A percentile compares a stretch with the other conserved stretches of the same genome.
Evolutionary conservation across 1,140 invertebrate genomes (phyloP).

Genomic region (Drosophila leontia): DNA sequence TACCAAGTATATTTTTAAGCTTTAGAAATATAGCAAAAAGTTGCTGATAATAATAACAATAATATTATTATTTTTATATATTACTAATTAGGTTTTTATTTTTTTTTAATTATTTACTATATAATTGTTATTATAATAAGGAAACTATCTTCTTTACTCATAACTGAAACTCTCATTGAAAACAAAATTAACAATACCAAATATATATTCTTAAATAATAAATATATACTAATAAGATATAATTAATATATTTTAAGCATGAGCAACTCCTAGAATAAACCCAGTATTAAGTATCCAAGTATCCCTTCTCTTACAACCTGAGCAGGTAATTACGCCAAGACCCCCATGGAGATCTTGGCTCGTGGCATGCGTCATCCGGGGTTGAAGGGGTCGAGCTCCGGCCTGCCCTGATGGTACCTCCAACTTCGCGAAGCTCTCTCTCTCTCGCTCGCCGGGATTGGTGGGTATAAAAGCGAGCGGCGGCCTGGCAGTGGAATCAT

Average conservation of each 20-base stretch:
- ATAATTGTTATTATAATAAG: too few species aligned
- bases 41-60: too few species aligned
- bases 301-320: background rate
- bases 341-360: conserved; percentile 35
- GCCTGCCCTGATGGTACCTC: conserved; percentile 11
- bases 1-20: too few species aligned
- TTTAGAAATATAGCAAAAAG: too few species aligned
- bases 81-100: too few species aligned
- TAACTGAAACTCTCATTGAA: background rate
- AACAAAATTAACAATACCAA: background rate
- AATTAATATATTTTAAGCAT: background rate
- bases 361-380: conserved; percentile 61
- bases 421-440: conserved; percentile 11
- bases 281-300: too few species aligned
- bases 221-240: background rate
- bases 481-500: conserved; percentile 45
- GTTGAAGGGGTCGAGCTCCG: background rate
- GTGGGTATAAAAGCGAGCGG: conserved; percentile 61
- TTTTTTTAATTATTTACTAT: too few species aligned
- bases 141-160: too few species aligned
- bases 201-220: background rate
- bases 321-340: background rate
- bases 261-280: too few species aligned
- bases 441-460: background rate
- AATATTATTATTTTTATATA: too few species aligned